Evolutionary conservation across 2,888 invertebrate genomes (phyloP).

Genomic region (Theretra japonica): DNA sequence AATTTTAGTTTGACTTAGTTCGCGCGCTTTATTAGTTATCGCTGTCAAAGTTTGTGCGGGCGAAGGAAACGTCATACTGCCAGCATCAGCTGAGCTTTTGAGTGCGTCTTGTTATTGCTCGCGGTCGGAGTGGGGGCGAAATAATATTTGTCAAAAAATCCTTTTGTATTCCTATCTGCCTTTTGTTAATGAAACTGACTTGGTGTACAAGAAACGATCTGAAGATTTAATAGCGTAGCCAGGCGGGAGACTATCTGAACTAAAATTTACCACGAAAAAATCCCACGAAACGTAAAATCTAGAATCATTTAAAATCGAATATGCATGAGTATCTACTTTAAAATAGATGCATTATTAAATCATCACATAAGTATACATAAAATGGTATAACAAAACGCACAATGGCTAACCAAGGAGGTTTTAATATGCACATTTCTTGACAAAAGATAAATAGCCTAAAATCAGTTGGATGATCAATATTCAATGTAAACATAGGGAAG

Average conservation of each 20-base stretch:
- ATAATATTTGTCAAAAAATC: too few relatives aligned
- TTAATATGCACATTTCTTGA: constrained; percentile 30
- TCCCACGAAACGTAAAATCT: background rate
- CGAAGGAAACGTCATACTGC: constrained; percentile 14
- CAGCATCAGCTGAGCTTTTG: constrained; percentile 29
- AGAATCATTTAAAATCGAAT: background rate
- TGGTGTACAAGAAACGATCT: too few relatives aligned
- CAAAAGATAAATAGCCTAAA: constrained; percentile 27
- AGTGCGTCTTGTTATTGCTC: constrained; percentile 29
- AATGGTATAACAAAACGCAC: constrained; percentile 10
- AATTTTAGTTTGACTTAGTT: constrained; percentile 12
- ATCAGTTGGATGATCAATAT: constrained; percentile 31
- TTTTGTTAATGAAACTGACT: too few relatives aligned
- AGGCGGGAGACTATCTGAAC: too few relatives aligned
- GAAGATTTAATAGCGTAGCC: too few relatives aligned
- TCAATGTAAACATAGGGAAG: constrained; percentile 21
- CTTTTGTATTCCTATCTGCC: too few relatives aligned
- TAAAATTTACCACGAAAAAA: too few relatives aligned
- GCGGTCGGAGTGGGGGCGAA: too few relatives aligned
- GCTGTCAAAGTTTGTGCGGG: constrained; percentile 14
- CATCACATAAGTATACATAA: constrained; percentile 12
- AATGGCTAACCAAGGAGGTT: background rate
- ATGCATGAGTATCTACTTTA: background rate
- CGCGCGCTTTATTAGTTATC: constrained; percentile 24
- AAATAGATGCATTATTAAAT: background rate